Conservation (phyloP, 1,140 invertebrate species). For the Magallana ariakensis region DNA sequence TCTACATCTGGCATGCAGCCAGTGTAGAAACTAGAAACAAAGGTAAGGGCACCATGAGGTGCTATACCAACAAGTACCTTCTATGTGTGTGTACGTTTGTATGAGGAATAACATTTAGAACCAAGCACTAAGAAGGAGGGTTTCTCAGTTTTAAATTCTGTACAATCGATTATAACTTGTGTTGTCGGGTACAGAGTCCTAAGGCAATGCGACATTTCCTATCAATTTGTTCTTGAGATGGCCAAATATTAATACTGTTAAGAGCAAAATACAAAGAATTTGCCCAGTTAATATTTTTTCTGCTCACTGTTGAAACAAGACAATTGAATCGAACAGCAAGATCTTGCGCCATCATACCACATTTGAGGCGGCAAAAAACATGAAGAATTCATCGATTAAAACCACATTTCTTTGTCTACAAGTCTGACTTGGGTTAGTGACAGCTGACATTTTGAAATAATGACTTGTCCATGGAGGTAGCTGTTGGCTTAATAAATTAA, state of each 20-base stretch:
- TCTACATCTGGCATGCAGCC: conserved; percentile 52
- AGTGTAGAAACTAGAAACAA: conserved; percentile 50
- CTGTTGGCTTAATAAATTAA: no score
- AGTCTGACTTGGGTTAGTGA: not conserved
- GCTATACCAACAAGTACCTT: conserved; percentile 62
- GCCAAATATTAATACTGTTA: conserved; percentile 45
- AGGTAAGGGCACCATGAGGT: conserved; percentile 56
- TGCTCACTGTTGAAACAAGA: no score
- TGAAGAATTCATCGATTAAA: no score
- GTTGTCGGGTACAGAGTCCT: no score
- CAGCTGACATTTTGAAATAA: no score
- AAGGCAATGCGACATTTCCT: conserved; percentile 83
- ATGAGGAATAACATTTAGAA: conserved; percentile 55
- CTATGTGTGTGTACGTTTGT: conserved; percentile 59
- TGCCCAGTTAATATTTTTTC: conserved; percentile 53
- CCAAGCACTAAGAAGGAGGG: conserved; percentile 53
- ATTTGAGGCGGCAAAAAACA: conserved; percentile 55
- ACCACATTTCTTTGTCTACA: no score
- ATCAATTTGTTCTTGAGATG: conserved; percentile 36
- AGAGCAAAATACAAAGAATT: conserved; percentile 58
- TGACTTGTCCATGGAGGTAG: no score
- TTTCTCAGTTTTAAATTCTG: conserved; percentile 54
- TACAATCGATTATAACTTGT: conserved; percentile 56
- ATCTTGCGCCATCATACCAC: no score
- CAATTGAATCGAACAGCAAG: no score